Evolutionary conservation across 2,888 invertebrate species (phyloP).

Genomic region (Ypsolopha sequella): DNA sequence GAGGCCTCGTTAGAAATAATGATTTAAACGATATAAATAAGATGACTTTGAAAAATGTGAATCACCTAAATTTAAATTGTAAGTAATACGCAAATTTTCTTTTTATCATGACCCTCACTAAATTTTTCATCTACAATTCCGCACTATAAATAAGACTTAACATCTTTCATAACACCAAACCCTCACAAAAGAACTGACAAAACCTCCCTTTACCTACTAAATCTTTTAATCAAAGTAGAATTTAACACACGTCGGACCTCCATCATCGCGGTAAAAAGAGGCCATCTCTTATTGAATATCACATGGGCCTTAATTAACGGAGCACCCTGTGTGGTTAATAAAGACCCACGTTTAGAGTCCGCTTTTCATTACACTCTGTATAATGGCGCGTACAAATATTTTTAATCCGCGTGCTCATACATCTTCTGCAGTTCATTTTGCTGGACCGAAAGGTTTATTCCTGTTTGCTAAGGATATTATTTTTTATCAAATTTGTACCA

Average conservation of each 20-base stretch:
- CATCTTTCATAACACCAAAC: too few species aligned
- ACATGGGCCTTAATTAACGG: slow-evolving; percentile 49
- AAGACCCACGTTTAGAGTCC: slow-evolving; percentile 51
- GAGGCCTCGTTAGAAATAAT: too few species aligned
- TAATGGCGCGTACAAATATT: slow-evolving; percentile 70
- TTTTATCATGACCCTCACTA: too few species aligned
- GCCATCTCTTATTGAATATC: slow-evolving; percentile 43
- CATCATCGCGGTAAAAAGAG: slow-evolving; percentile 36
- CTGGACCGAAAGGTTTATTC: slow-evolving; percentile 47
- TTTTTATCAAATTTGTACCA: too few species aligned
- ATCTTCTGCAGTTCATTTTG: slow-evolving; percentile 67
- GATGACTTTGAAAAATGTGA: too few species aligned
- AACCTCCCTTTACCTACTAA: slow-evolving; percentile 3
- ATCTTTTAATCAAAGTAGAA: slow-evolving; percentile 10
- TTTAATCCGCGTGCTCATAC: slow-evolving; percentile 67
- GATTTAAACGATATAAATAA: too few species aligned
- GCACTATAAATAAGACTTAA: too few species aligned
- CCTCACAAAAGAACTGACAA: neutral
- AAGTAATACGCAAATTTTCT: too few species aligned
- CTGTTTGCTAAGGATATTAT: slow-evolving; percentile 14
- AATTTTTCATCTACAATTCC: too few species aligned
- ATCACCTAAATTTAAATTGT: too few species aligned
- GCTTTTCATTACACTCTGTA: slow-evolving; percentile 64
- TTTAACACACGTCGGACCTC: slow-evolving; percentile 37
- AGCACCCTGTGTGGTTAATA: slow-evolving; percentile 58